A percentile compares a stretch with the other conserved stretches of the same genome.
Evolutionary conservation across 2,113 vertebrate genomes (phyloP).

Genomic region (Myocastor coypus): DNA sequence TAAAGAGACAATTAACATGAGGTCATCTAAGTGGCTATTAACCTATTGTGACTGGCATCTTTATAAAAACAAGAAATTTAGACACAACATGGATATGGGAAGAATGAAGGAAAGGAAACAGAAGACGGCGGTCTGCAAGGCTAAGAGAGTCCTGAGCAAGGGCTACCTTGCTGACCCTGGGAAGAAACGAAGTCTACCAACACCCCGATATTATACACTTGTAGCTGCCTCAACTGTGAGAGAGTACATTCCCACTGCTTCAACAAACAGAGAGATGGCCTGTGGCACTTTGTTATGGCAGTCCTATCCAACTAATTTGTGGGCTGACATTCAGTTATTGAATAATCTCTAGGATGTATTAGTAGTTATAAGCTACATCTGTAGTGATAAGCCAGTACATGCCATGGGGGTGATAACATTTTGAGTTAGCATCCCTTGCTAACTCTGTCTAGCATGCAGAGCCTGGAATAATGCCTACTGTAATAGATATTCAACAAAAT

Average conservation of each 20-base stretch:
- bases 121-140: not conserved
- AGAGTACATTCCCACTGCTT: not conserved
- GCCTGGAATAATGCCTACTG: not conserved
- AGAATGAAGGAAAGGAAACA: not conserved
- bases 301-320: not conserved
- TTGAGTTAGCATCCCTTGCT: not conserved
- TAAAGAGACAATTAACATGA: not conserved
- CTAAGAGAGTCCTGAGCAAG: not conserved
- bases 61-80: not conserved
- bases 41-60: not conserved
- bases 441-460: not conserved
- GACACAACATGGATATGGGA: not conserved
- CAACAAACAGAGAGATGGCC: not conserved
- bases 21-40: too few relatives aligned
- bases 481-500: not conserved
- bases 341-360: not conserved
- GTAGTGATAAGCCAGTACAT: not conserved
- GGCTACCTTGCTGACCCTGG: not conserved
- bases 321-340: not conserved
- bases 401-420: not conserved
- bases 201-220: not conserved
- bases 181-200: not conserved
- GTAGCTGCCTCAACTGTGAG: not conserved
- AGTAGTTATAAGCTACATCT: not conserved
- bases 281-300: not conserved